phyloP scores from a whole-genome alignment of 2,888 invertebrate genomes.

The Micoletzkya japonica region DNA sequence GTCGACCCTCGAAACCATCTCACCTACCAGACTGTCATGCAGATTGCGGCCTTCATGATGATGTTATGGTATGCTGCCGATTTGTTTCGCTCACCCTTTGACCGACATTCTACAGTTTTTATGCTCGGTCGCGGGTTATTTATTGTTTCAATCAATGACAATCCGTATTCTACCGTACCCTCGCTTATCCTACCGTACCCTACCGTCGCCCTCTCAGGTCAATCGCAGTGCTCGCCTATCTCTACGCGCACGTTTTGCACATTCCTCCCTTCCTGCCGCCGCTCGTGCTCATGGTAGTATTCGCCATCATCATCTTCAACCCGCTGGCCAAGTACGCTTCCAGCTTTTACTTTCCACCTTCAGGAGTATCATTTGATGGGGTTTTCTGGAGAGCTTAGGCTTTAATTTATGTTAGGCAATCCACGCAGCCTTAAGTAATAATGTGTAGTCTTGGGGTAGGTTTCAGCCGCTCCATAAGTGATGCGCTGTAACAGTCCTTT shows the following conservation, averaged over 20 bases:
- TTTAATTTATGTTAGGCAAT: too few species aligned
- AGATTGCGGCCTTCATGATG: conserved; percentile 67
- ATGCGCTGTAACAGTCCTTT: too few species aligned
- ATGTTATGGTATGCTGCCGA: conserved; percentile 63
- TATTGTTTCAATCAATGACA: conserved; percentile 55
- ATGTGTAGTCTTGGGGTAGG: too few species aligned
- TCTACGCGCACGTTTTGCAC: conserved; percentile 80
- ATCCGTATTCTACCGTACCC: neutral
- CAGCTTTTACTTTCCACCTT: too few species aligned
- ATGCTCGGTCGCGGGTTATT: conserved; percentile 48
- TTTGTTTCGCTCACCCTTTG: conserved; percentile 79
- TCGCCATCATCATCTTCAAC: conserved; percentile 82
- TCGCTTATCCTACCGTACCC: neutral
- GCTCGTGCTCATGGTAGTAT: conserved; percentile 78
- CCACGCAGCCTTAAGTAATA: too few species aligned
- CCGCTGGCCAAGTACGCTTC: conserved; percentile 77
- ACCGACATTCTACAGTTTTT: neutral
- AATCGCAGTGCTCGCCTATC: conserved; percentile 73
- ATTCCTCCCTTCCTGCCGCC: conserved; percentile 93
- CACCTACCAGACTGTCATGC: conserved; percentile 68
- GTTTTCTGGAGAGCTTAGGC: too few species aligned
- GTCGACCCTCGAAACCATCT: conserved; percentile 69
- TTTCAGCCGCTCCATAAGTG: too few species aligned
- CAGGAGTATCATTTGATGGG: too few species aligned
- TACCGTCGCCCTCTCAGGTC: conserved; percentile 32